A percentile compares a stretch with the other conserved stretches of the same genome.
Conservation (phyloP, 2,888 invertebrate genomes). For the Abrostola tripartita region DNA sequence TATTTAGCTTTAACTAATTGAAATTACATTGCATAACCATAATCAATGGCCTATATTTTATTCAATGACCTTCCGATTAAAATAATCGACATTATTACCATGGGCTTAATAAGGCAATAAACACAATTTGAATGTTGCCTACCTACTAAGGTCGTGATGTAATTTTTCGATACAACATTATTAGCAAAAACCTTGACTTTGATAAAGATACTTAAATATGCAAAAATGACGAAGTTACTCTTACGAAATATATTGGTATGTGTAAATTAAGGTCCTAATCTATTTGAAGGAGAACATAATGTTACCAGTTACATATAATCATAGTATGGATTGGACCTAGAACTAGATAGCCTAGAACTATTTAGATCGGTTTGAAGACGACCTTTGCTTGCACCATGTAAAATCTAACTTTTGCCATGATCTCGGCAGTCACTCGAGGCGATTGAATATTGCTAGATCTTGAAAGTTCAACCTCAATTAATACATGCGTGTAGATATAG, state of each 20-base stretch:
- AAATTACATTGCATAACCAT: no score
- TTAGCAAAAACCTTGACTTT: slow-evolving; percentile 17
- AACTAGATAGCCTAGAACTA: no score
- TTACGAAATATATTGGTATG: slow-evolving; percentile 18
- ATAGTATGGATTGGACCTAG: no score
- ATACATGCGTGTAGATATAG: no score
- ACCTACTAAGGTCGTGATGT: slow-evolving; percentile 18
- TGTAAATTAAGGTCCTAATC: not conserved
- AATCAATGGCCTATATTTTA: not conserved
- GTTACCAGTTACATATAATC: not conserved
- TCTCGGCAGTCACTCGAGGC: no score
- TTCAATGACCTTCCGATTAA: not conserved
- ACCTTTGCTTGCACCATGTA: no score
- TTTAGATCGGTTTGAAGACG: no score
- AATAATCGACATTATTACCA: not conserved
- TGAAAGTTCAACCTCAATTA: no score
- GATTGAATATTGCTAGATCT: no score
- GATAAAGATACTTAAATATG: slow-evolving; percentile 20
- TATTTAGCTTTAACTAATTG: no score
- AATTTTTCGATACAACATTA: slow-evolving; percentile 4
- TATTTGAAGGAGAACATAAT: not conserved
- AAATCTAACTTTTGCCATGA: no score
- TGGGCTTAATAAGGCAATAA: not conserved
- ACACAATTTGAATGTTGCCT: slow-evolving; percentile 4
- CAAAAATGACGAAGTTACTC: slow-evolving; percentile 19